Conservation (phyloP, 2,888 invertebrate genomes). For the Antheraea assamensis region DNA sequence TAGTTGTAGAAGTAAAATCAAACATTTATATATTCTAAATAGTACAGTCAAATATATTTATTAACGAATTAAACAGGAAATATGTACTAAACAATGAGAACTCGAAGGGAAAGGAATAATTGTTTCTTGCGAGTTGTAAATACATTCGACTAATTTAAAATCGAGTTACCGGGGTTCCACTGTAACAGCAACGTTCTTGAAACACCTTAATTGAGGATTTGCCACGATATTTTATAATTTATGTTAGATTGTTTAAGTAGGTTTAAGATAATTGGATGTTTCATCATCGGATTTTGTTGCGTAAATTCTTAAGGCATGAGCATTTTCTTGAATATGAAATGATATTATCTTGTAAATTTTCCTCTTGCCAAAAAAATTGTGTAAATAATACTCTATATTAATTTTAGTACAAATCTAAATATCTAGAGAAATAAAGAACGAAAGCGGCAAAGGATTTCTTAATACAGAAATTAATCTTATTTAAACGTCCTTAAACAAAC, state of each 20-base stretch:
- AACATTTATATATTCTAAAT: too few relatives aligned
- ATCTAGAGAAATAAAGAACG: too few relatives aligned
- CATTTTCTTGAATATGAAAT: not conserved
- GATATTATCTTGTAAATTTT: not conserved
- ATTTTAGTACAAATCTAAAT: too few relatives aligned
- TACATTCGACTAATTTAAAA: too few relatives aligned
- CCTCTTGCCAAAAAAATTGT: too few relatives aligned
- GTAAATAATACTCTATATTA: too few relatives aligned
- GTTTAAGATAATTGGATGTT: not conserved
- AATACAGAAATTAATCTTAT: not conserved
- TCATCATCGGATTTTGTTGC: not conserved
- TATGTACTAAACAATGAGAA: too few relatives aligned
- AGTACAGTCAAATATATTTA: too few relatives aligned
- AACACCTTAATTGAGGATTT: not conserved
- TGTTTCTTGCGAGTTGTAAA: too few relatives aligned
- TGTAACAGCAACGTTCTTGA: not conserved
- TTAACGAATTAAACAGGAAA: too few relatives aligned
- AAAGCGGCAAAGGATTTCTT: not conserved
- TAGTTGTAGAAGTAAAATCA: too few relatives aligned
- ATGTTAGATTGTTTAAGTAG: not conserved
- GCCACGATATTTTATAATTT: slow-evolving; percentile 2
- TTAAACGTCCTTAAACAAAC: not conserved
- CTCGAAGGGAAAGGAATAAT: too few relatives aligned
- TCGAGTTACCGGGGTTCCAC: not conserved
- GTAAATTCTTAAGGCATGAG: not conserved